A percentile compares a stretch with the other conserved stretches of the same genome.
These are phyloP conservation scores for Mormyrus hasselquistii DNA, from an alignment of 2,797 vertebrate genomes.

Conservation along the genomic window DNA sequence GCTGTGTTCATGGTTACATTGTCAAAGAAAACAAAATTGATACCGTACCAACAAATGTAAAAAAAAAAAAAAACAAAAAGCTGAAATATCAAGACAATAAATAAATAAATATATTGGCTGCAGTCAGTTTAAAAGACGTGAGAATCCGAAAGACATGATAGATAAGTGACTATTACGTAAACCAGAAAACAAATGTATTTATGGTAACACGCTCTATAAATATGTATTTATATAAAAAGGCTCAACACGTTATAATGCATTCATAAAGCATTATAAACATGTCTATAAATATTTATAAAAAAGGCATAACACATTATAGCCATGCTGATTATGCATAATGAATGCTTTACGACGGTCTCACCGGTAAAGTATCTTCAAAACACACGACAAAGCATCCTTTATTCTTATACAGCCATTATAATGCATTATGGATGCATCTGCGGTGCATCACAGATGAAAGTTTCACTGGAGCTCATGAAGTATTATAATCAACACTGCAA, in stretches of 20 bases:
- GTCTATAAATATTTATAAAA: too few relatives aligned
- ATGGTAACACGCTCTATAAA: neutral
- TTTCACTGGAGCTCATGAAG: neutral
- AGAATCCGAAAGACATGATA: neutral
- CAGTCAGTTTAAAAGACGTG: neutral
- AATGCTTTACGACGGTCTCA: neutral
- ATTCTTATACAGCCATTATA: neutral
- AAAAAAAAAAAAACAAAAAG: neutral
- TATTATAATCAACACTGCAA: neutral
- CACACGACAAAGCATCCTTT: neutral
- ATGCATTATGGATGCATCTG: neutral
- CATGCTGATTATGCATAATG: neutral
- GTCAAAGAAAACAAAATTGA: neutral
- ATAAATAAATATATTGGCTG: neutral
- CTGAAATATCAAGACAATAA: neutral
- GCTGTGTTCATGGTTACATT: neutral
- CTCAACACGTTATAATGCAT: neutral
- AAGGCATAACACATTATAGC: neutral
- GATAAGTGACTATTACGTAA: neutral
- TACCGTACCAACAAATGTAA: neutral
- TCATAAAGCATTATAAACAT: too few relatives aligned
- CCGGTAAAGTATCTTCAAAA: neutral
- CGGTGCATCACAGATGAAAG: neutral
- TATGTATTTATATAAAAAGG: neutral
- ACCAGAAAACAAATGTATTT: neutral